Conservation (phyloP, 2,797 vertebrate genomes). For the Lagocephalus sceleratus region DNA sequence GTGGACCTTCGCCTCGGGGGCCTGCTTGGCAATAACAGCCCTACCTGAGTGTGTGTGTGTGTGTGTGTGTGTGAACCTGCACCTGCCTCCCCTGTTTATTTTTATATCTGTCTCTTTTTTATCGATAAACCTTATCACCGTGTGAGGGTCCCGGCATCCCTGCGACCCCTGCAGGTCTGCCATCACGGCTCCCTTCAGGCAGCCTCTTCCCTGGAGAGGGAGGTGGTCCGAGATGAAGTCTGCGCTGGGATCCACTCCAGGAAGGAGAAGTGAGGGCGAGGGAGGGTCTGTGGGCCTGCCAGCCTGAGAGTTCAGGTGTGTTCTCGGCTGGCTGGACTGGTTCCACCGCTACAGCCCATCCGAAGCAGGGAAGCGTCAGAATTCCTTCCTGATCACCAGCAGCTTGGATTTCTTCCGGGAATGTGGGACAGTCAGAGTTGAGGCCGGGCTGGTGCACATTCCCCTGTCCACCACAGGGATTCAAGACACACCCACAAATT, state of each 20-base stretch:
- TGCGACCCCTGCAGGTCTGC: background rate
- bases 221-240: background rate
- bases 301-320: no score
- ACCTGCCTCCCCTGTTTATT: conserved; percentile 8
- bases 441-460: no score
- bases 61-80: conserved; percentile 6
- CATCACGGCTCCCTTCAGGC: background rate
- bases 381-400: no score
- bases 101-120: conserved; percentile 2
- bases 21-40: conserved; percentile 25
- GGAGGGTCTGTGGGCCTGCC: no score
- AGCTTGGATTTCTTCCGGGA: no score
- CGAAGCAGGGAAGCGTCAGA: no score
- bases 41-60: conserved; percentile 8
- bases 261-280: background rate
- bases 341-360: no score
- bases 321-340: no score
- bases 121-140: background rate
- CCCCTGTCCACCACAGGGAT: no score
- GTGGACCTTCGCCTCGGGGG: conserved; percentile 48
- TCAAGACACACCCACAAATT: no score
- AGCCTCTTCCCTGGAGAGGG: background rate
- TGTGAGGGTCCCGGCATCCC: background rate
- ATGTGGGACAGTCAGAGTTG: no score
- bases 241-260: background rate